Base-by-base conservation (phyloP, 2,113 vertebrate genomes). In the Phoenicopterus ruber region DNA sequence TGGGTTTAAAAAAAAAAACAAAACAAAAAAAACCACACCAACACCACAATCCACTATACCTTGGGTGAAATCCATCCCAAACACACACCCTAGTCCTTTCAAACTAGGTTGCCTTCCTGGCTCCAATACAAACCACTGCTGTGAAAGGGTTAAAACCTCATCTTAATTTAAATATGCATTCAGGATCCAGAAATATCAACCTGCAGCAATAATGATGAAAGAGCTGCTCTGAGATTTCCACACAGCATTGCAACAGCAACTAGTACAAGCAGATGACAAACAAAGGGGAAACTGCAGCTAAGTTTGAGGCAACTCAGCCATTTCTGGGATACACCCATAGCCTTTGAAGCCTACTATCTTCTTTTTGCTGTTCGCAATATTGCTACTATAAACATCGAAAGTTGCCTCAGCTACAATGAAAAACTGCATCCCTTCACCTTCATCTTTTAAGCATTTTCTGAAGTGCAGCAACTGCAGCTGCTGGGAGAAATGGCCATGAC, bases 171-270 rank as follows among this genome's bases (percentile, higher is more conserved):
- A 94, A 89, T 66, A 91, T 22, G 66, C 84, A 85, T 86, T 83
- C 74, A 50, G 74, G 42, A 90, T 93, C 74, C 91, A 95, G 91
- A 94, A 95, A 94, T 66, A 96, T 31, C 89, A 95, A 95, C 78
- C 89, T 96, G 67, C 89, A 94, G 84, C 65, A 94, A 58, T 72
- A 92, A 89, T 40, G 86, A 97, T 92, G 90, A 95, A 97, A 96
- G 93, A 87, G 69, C 65, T 79, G 71, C 76, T 84, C 57, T 17
- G 61, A 92, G 82, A 89, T 91, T 96, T 96, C 93, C 88, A 96
- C 88, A 90, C 29, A 78, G 61, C 42, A 1, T 44, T 94, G 90
- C 93, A 97, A 95, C 50, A 96, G 86, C 76, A 82, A 32, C 58
- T 22, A 93, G 84, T 76, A 79, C 25, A 62, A 62, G 86, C 55